Evolutionary conservation across 2,888 invertebrate genomes (phyloP), one percentile per base, ranked within the genome.

Genomic region (Boloria selene): DNA sequence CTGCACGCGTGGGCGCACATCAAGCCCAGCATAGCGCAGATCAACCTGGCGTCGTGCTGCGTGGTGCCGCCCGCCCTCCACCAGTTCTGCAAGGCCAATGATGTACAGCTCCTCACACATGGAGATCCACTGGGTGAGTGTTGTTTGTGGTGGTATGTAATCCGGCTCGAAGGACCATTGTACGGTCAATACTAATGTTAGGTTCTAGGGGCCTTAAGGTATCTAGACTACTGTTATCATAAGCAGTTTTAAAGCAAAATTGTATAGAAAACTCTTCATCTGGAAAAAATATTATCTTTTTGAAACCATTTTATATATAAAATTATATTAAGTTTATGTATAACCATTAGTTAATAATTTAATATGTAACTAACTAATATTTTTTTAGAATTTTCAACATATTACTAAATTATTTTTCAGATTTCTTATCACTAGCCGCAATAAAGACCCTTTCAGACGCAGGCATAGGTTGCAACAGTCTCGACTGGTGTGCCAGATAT

Each of bases 41-140:
- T 99, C 68, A 98, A 98, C 90, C 92, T 98, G 64, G 95, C 97
- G 0, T 96, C 96, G 14, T 98, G 98, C 83, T 98, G 98, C 90
- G 97, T 98, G 3, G 98, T 99, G 63, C 98, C 99, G 22, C 96
- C 97, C 1, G 95, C 96, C 2, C 93, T 99, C 72, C 96, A 97
- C 84, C 94, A 95, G 72, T 99, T 97, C 90, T 98, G 99, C 70
- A 96, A 96, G 76, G 95, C 96, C 72, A 95, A 98, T 77, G 97
- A 97, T 78, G 96, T 99, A 69, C 98, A 98, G 82, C 90, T 99
- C 49, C 93, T 99, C 26, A 99, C 99, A 0, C 99, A 99, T 84
- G 98, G 97, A 78, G 99, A 99, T 87, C 97, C 98, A 0, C 95
- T 95, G 80, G 96, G 97, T 97, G 88, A 90, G 66, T 18, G 1